Conservation (phyloP, 1,140 invertebrate species). For the Drosophila truncata region DNA sequence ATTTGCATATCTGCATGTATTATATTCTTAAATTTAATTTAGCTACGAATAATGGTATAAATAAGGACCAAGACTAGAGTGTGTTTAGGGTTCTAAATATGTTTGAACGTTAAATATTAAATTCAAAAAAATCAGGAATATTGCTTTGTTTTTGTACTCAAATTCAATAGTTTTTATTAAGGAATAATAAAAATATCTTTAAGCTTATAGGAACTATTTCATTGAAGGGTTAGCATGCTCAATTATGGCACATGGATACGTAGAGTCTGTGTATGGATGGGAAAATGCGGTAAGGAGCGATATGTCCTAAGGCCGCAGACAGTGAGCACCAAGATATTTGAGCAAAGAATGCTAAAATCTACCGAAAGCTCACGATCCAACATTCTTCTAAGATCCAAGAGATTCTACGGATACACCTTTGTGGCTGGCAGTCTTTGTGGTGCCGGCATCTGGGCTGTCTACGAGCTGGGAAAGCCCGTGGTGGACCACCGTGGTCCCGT, state of each 20-base stretch:
- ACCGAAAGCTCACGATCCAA: background rate
- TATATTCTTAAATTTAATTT: background rate
- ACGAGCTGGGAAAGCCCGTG: constrained; percentile 90
- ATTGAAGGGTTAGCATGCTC: constrained; percentile 2
- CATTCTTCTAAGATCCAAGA: constrained; percentile 12
- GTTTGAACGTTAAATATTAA: background rate
- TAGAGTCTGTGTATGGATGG: background rate
- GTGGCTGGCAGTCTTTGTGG: constrained; percentile 86
- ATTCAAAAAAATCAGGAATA: background rate
- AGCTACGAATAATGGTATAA: background rate
- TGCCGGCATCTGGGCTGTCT: constrained; percentile 87
- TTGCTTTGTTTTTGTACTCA: constrained; percentile 5
- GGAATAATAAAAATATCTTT: constrained; percentile 5
- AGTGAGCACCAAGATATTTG: background rate
- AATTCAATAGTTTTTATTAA: background rate
- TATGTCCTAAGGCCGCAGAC: background rate
- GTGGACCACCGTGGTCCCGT: constrained; percentile 91
- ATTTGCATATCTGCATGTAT: too few relatives aligned
- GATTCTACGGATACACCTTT: constrained; percentile 54
- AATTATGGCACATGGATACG: constrained; percentile 26
- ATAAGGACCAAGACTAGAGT: background rate
- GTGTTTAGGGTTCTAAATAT: background rate
- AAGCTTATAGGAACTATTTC: background rate
- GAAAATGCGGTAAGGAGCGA: background rate
- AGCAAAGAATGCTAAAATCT: background rate